A percentile compares a stretch with the other conserved stretches of the same genome.
Evolutionary conservation across 1,140 invertebrate genomes (phyloP).

Genomic region (Platorchestia sp.): DNA sequence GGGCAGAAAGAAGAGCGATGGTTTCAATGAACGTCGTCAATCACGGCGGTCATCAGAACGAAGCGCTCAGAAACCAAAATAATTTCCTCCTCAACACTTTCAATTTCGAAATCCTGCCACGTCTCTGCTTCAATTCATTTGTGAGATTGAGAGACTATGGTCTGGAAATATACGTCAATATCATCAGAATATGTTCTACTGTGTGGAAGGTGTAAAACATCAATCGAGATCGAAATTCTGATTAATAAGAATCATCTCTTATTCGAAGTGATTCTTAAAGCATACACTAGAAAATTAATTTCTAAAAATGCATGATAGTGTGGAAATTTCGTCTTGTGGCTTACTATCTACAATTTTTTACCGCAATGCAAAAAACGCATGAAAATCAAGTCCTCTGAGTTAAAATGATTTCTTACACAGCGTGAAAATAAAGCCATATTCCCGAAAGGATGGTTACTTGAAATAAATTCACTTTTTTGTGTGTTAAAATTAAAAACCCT

Average conservation of each 20-base stretch:
- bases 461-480: too few species aligned
- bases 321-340: too few species aligned
- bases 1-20: not conserved
- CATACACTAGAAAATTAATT: too few species aligned
- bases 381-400: too few species aligned
- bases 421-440: too few species aligned
- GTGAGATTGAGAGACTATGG: not conserved
- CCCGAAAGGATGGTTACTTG: too few species aligned
- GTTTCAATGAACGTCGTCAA: slow-evolving; percentile 24
- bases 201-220: not conserved
- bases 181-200: not conserved
- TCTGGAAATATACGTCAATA: not conserved
- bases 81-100: not conserved
- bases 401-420: too few species aligned
- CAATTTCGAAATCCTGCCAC: not conserved
- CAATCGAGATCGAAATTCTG: not conserved
- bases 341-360: too few species aligned
- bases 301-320: too few species aligned
- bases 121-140: not conserved
- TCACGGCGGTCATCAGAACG: slow-evolving; percentile 19
- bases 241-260: not conserved
- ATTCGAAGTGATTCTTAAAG: too few species aligned
- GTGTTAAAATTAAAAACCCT: too few species aligned
- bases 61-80: not conserved
- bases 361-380: too few species aligned